Base-by-base conservation (phyloP, 2,797 vertebrate species). In the Okamejei kenojei region DNA sequence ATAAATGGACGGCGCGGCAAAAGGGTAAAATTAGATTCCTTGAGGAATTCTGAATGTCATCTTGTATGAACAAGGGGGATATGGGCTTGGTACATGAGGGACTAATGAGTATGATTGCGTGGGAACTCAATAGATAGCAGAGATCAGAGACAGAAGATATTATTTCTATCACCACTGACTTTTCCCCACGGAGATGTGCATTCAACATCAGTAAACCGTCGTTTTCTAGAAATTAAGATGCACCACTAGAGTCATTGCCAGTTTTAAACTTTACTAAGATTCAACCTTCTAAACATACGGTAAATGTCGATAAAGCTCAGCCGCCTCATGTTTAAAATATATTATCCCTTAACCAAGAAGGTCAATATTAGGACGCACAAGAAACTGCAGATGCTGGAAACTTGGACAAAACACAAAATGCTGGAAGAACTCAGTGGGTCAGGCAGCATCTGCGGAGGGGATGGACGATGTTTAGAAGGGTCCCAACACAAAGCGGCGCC, bases 1-100 rank as follows among this genome's bases (percentile, higher is more conserved):
- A 93, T 93, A 79, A 93, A 80, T 68, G 71, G 88, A 93, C 63
- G 13, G 76, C 77, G 80, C 76, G 93, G 88, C 91, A 77, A 91
- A 92, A 81, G 77, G 81, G 93, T 81, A 92, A 58, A 92, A 92
- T 92, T 92, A 74, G 71, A 92, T 92, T 76, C 90, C 90, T 76
- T 19, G 71, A 54, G 90, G 90, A 92, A 54, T 76, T 76, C 26
- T 54, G 65, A 58, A 45, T 92, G 71, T 54, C 90, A 76, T 74
- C 90, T 26, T 2, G 19, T 21, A 71, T 71, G 65, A 73, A 19
- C 13, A 23, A 23, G 10, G 38, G 88, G 73, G 35, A 23, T 13
- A 7, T 19, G 4, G 88, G 65, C 58, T 9, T 91, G 68, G 10
- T 21, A 15, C 65, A 45, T 54, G 11, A 38, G 90, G 68, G 90